Percentiles rank a stretch among this genome's conserved stretches.
These are phyloP conservation scores for Iguana delicatissima DNA, from an alignment of 2,797 vertebrate genomes.

Conservation along the genomic window DNA sequence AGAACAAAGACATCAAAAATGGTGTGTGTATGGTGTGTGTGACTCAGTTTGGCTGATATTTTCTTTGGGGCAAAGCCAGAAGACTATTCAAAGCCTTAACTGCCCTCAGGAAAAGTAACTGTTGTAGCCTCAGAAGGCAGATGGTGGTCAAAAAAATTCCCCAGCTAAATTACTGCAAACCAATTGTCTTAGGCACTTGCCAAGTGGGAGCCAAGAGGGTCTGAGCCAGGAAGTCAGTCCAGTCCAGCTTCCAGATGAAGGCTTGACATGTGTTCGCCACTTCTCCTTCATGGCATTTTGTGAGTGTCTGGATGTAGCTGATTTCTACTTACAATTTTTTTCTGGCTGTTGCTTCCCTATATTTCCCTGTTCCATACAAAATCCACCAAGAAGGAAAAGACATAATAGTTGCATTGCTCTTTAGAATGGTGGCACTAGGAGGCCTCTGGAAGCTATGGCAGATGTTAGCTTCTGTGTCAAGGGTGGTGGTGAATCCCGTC, in stretches of 20 bases:
- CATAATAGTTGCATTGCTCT: background rate
- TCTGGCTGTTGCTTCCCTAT: too few species aligned
- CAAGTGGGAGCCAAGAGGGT: background rate
- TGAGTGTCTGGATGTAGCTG: background rate
- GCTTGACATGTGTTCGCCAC: background rate
- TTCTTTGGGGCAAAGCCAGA: background rate
- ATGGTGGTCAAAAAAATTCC: background rate
- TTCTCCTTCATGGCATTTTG: background rate
- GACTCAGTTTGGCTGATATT: background rate
- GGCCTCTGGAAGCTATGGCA: too few species aligned
- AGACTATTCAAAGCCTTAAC: background rate
- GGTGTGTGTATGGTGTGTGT: too few species aligned
- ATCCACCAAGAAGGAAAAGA: background rate
- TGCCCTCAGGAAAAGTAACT: background rate
- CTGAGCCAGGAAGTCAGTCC: background rate
- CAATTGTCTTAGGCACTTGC: background rate
- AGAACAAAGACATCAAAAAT: too few species aligned
- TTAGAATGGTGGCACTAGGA: background rate
- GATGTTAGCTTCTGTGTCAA: too few species aligned
- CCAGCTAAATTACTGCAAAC: too few species aligned
- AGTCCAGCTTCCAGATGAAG: background rate
- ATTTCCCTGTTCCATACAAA: background rate
- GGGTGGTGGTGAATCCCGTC: too few species aligned
- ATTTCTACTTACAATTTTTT: background rate
- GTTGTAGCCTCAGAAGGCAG: background rate